A percentile compares a stretch with the other conserved stretches of the same genome.
Evolutionary conservation across 2,797 vertebrate species (phyloP).

Genomic region (Halcyon chelicuti): DNA sequence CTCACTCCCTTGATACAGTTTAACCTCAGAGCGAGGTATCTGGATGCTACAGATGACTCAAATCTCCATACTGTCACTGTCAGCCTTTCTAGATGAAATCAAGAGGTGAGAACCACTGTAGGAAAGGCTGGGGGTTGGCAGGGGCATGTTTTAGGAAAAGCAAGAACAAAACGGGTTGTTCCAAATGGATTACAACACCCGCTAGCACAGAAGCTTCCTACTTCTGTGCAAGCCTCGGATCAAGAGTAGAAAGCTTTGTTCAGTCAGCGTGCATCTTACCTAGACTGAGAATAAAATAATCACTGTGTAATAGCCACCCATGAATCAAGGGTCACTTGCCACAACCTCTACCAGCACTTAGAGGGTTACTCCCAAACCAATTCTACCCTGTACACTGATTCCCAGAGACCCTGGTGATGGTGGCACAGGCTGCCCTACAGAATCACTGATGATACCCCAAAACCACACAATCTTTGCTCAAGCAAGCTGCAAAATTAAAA

Average conservation of each 20-base stretch:
- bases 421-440: background rate
- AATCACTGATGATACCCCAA: background rate
- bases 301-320: background rate
- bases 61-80: background rate
- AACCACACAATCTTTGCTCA: background rate
- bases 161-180: background rate
- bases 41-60: background rate
- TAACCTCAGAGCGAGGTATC: background rate
- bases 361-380: background rate
- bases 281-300: background rate
- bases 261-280: background rate
- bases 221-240: background rate
- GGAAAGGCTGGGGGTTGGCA: background rate
- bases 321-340: accelerated
- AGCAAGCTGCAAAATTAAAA: background rate
- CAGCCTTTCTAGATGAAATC: background rate
- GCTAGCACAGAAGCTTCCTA: background rate
- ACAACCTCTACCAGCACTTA: background rate
- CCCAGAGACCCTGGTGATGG: background rate
- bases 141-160: background rate
- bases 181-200: background rate
- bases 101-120: background rate
- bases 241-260: background rate
- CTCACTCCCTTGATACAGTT: background rate
- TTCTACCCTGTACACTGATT: background rate